Evolutionary conservation across 2,888 invertebrate genomes (phyloP).

Genomic region (Tipula confusa): DNA sequence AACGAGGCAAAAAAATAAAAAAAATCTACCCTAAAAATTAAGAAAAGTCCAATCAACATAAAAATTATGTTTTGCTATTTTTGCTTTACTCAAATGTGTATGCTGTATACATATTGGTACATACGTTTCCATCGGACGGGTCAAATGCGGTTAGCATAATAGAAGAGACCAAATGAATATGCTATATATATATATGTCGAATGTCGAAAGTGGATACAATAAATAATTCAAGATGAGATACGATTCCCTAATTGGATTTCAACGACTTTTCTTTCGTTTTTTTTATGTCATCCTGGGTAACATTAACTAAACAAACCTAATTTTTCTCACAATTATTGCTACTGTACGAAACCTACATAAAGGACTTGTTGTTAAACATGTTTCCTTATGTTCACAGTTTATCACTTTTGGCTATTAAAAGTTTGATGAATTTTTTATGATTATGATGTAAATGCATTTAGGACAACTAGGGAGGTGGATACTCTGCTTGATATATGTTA

Average conservation of each 20-base stretch:
- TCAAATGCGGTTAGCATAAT: background rate
- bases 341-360: background rate
- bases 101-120: no score
- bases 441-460: background rate
- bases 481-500: background rate
- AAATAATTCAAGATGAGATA: conserved; percentile 25
- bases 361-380: background rate
- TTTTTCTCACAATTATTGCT: background rate
- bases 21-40: conserved; percentile 15
- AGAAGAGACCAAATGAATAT: conserved; percentile 13
- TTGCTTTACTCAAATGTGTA: no score
- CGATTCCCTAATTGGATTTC: conserved; percentile 16
- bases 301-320: conserved; percentile 20
- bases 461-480: background rate
- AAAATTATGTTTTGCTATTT: conserved; percentile 12
- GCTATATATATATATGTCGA: background rate
- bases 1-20: background rate
- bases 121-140: background rate
- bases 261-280: background rate
- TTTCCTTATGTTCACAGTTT: background rate
- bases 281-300: conserved; percentile 12
- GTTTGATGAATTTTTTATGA: background rate
- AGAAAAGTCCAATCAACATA: conserved; percentile 25
- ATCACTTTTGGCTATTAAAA: background rate
- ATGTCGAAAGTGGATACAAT: conserved; percentile 3